These are phyloP conservation scores for Passer montanus DNA, from an alignment of 2,113 vertebrate species.

Conservation along the genomic window DNA sequence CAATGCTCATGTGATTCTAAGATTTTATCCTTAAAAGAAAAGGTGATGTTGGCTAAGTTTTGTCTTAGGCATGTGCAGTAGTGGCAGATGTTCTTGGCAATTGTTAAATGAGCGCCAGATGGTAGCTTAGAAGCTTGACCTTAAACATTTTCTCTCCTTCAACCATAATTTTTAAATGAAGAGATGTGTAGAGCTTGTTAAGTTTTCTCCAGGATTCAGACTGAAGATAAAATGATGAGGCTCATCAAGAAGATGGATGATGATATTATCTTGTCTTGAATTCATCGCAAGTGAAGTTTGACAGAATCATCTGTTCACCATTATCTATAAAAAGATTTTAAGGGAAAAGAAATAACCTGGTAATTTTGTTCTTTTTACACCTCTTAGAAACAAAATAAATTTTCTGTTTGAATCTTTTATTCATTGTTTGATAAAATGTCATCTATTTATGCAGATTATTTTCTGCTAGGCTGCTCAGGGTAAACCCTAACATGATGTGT, in stretches of 20 bases:
- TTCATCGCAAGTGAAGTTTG: slow-evolving; percentile 34
- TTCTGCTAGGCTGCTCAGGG: background rate
- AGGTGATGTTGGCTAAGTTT: slow-evolving; percentile 17
- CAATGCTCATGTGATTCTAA: background rate
- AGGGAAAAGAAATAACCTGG: background rate
- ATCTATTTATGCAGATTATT: slow-evolving; percentile 24
- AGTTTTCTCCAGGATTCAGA: slow-evolving; percentile 12
- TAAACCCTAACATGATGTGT: slow-evolving; percentile 4
- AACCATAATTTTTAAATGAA: slow-evolving; percentile 53
- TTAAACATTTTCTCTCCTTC: slow-evolving; percentile 66
- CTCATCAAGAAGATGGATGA: slow-evolving; percentile 60
- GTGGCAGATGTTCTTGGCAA: slow-evolving; percentile 55
- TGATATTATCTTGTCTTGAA: slow-evolving; percentile 56
- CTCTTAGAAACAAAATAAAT: background rate
- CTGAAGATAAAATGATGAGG: slow-evolving; percentile 41
- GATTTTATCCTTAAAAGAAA: slow-evolving; percentile 34
- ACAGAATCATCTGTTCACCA: slow-evolving; percentile 60
- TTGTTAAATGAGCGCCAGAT: slow-evolving; percentile 64
- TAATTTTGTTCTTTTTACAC: slow-evolving; percentile 32
- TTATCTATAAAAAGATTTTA: slow-evolving; percentile 31
- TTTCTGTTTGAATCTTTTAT: slow-evolving; percentile 18
- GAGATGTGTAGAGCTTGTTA: slow-evolving; percentile 39
- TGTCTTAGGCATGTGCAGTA: background rate
- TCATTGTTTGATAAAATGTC: slow-evolving; percentile 25
- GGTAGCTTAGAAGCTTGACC: slow-evolving; percentile 52